A percentile compares a stretch with the other conserved stretches of the same genome.
Conservation (phyloP, 2,113 vertebrate genomes). For the Calyptommatus sinebrachiatus region DNA sequence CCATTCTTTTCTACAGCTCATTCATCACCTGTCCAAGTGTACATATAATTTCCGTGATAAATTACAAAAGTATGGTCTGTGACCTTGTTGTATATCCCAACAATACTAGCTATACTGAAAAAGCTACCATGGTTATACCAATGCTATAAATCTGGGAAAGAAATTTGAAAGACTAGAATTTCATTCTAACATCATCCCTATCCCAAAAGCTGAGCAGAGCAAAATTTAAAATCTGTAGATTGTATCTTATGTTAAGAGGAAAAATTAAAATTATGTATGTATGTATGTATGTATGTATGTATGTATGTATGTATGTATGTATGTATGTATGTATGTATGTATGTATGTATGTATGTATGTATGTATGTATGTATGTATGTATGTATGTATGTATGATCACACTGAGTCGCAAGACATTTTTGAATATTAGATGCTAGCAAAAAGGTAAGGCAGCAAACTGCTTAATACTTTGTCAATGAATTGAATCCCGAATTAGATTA, state of each 20-base stretch:
- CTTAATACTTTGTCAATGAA: too few relatives aligned
- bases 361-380: neutral
- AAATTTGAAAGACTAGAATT: slow-evolving; percentile 5
- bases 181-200: neutral
- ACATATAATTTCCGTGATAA: slow-evolving; percentile 2
- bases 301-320: too few relatives aligned
- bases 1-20: neutral
- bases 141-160: slow-evolving; percentile 13
- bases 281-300: too few relatives aligned
- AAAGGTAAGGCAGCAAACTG: too few relatives aligned
- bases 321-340: too few relatives aligned
- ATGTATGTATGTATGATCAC: too few relatives aligned
- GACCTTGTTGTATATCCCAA: neutral
- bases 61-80: neutral
- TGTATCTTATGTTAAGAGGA: slow-evolving; percentile 12
- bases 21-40: slow-evolving; percentile 17
- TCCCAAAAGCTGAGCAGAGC: neutral
- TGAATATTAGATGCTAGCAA: too few relatives aligned
- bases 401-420: too few relatives aligned
- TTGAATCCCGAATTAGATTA: too few relatives aligned
- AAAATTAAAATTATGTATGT: neutral
- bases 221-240: neutral
- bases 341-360: too few relatives aligned
- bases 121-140: neutral
- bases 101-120: neutral